These are phyloP conservation scores for Mycalesis mineus DNA, from an alignment of 2,888 invertebrate genomes.

Conservation along the genomic window DNA sequence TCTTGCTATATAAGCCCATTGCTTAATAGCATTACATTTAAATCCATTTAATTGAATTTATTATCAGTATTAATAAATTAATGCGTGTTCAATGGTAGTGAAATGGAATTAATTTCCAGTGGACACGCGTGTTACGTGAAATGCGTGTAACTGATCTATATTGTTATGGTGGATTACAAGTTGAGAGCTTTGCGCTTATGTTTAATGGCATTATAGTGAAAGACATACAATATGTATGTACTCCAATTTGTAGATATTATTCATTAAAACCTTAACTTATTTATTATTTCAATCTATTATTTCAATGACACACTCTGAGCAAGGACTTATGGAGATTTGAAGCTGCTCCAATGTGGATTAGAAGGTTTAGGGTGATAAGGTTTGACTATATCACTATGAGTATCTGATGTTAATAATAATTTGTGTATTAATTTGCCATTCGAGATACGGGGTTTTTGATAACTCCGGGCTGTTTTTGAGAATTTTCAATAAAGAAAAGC, in stretches of 20 bases:
- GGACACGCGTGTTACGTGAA: background rate
- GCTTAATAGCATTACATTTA: background rate
- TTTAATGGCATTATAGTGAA: background rate
- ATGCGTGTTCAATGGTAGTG: background rate
- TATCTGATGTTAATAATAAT: no score
- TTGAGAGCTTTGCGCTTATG: background rate
- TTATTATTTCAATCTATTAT: no score
- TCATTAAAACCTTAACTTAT: no score
- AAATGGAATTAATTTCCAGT: constrained; percentile 1
- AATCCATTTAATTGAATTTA: background rate
- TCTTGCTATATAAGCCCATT: background rate
- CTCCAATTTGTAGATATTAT: background rate
- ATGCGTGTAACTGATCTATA: background rate
- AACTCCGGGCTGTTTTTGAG: no score
- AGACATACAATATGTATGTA: background rate
- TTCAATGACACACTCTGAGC: no score
- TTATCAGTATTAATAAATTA: background rate
- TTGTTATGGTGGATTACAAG: background rate
- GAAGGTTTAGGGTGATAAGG: no score
- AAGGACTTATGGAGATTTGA: no score
- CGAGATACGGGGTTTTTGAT: no score
- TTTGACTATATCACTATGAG: no score
- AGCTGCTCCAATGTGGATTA: no score
- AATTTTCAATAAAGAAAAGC: no score
- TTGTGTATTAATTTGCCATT: no score